Base-by-base conservation (phyloP, 2,113 vertebrate species). In the Vulpes vulpes region DNA sequence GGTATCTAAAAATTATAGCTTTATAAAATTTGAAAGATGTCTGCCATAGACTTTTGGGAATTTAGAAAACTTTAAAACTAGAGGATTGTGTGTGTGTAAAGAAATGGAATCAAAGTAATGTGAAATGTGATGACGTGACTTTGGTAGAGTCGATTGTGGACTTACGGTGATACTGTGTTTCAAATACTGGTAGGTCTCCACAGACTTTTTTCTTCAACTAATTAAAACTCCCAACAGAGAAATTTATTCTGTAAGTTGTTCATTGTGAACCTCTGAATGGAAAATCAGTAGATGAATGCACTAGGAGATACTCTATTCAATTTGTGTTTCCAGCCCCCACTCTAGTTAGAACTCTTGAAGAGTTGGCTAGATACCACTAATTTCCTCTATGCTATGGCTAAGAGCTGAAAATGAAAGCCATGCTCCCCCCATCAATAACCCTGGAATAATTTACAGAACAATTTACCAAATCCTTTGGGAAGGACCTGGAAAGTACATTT, bases 181-280 rank as follows among this genome's bases (percentile, higher is more conserved):
- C 69, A 60, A 93, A 76, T 53, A 93, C 60, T 80, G 9, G 67
- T 57, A 69, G 67, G 30, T 23, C 59, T 92, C 87, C 80, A 22
- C 57, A 91, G 35, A 76, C 6, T 43, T 10, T 86, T 94, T 88
- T 57, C 16, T 93, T 91, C 22, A 83, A 3, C 38, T 80, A 30
- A 91, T 89, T 96, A 71, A 81, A 84, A 69, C 78, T 96, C 6
- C 15, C 87, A 84, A 88, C 20, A 60, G 30, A 78, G 8, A 89
- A 80, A 25, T 91, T 62, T 96, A 74, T 91, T 85, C 55, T 93
- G 25, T 57, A 53, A 14, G n/a, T 90, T 73, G 32, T 55, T 11
- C 8, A 73, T 79, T 95, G 57, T 87, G 82, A 78, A 14, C 11
- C 12, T 94, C 35, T 71, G 87, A 95, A 69, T 76, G n/a, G 78